Evolutionary conservation across 2,797 vertebrate genomes (phyloP).

Genomic region (Gadopsis bispinosus): DNA sequence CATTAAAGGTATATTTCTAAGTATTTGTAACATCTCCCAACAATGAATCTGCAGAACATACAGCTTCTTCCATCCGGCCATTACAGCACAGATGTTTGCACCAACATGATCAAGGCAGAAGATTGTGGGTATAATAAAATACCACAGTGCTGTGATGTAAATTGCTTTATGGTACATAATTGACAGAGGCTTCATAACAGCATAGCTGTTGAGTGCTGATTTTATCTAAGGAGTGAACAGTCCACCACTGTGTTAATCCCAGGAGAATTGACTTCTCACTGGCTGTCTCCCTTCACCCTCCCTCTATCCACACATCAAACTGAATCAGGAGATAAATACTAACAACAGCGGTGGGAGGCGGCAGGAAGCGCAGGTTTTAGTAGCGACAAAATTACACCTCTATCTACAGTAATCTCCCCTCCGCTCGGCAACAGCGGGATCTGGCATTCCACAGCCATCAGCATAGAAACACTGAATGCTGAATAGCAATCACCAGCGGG

Average conservation of each 20-base stretch:
- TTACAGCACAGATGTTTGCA: conserved; percentile 29
- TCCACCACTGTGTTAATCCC: conserved; percentile 7
- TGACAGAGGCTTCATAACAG: conserved; percentile 43
- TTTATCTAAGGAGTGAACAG: conserved; percentile 24
- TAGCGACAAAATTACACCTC: conserved; percentile 56
- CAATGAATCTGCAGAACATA: conserved; percentile 29
- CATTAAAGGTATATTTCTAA: conserved; percentile 2
- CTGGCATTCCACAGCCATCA: conserved; percentile 53
- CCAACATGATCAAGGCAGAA: conserved; percentile 29
- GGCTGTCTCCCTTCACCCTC: conserved; percentile 44
- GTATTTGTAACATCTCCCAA: conserved; percentile 6
- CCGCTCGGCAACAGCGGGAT: conserved; percentile 31
- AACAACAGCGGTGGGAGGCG: conserved; percentile 43
- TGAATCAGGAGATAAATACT: conserved; percentile 55
- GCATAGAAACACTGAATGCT: conserved; percentile 41
- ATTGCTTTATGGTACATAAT: conserved; percentile 44
- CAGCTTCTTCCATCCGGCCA: conserved; percentile 35
- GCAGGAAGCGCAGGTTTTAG: conserved; percentile 54
- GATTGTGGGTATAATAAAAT: conserved; percentile 32
- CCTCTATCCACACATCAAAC: conserved; percentile 29
- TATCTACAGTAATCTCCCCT: conserved; percentile 60
- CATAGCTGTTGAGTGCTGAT: conserved; percentile 36
- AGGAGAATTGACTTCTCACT: conserved; percentile 29
- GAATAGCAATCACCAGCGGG: conserved; percentile 53
- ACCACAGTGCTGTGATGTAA: conserved; percentile 45